A percentile compares a stretch with the other conserved stretches of the same genome.
Conservation (phyloP, 2,113 vertebrate species). For the Platysteira castanea region DNA sequence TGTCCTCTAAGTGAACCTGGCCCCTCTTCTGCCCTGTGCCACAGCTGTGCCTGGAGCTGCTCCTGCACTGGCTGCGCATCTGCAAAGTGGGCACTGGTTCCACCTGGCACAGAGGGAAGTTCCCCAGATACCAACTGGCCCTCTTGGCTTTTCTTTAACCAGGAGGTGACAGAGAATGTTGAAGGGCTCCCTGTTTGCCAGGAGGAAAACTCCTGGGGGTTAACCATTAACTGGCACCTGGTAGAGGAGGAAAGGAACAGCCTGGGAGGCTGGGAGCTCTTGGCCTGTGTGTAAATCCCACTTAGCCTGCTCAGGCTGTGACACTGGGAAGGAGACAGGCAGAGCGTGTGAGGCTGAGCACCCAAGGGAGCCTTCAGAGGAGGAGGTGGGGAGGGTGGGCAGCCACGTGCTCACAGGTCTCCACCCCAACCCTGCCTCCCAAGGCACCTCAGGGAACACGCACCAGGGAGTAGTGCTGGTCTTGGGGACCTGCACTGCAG, state of each 20-base stretch:
- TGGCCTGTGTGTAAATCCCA: neutral
- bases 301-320: neutral
- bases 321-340: neutral
- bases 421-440: neutral
- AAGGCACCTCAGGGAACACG: neutral
- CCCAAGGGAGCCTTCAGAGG: neutral
- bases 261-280: neutral
- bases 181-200: neutral
- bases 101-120: neutral
- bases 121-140: neutral
- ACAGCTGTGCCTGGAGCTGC: neutral
- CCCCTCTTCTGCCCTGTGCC: accelerated
- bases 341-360: neutral
- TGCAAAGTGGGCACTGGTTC: neutral
- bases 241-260: neutral
- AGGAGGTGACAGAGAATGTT: neutral
- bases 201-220: neutral
- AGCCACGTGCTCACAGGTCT: neutral
- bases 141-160: conserved; percentile 12
- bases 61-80: accelerated
- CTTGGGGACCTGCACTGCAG: neutral
- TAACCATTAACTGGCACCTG: conserved; percentile 12
- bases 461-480: neutral
- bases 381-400: neutral
- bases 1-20: neutral